phyloP scores from a whole-genome alignment of 2,888 invertebrate species.

The Drosophila borealis region DNA sequence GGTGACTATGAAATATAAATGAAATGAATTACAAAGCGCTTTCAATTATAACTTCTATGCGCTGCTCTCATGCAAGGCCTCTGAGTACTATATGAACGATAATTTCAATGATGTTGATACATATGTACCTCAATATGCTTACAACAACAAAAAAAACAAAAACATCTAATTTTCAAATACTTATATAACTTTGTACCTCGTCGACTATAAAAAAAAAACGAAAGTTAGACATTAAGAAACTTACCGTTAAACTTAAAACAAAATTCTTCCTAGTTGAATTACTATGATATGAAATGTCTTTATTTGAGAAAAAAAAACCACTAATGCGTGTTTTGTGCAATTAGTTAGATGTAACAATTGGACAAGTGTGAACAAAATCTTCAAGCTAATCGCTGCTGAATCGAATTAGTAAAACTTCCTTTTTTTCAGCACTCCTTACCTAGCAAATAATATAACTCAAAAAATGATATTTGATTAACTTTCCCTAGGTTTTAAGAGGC shows the following conservation, averaged over 20 bases:
- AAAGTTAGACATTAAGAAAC: slow-evolving; percentile 49
- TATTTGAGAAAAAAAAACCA: slow-evolving; percentile 46
- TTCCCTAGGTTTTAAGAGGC: slow-evolving; percentile 42
- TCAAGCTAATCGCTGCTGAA: slow-evolving; percentile 65
- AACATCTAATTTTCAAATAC: slow-evolving; percentile 69
- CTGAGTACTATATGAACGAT: slow-evolving; percentile 43
- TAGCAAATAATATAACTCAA: slow-evolving; percentile 25
- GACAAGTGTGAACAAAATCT: slow-evolving; percentile 74
- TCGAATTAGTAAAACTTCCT: slow-evolving; percentile 58
- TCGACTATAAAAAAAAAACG: slow-evolving; percentile 58
- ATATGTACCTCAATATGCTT: slow-evolving; percentile 78
- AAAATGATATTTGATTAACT: slow-evolving; percentile 43
- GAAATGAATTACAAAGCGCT: slow-evolving; percentile 33
- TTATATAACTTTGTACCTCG: slow-evolving; percentile 76
- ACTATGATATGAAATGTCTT: slow-evolving; percentile 60
- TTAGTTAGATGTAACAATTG: slow-evolving; percentile 59
- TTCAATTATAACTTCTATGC: slow-evolving; percentile 42
- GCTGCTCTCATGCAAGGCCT: slow-evolving; percentile 52
- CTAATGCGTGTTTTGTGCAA: slow-evolving; percentile 51
- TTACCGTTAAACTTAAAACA: slow-evolving; percentile 51
- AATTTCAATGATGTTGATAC: slow-evolving; percentile 76
- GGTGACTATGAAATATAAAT: slow-evolving; percentile 63
- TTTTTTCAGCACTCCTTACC: slow-evolving; percentile 32
- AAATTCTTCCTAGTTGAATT: slow-evolving; percentile 73
- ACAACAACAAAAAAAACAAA: slow-evolving; percentile 26